A percentile compares a stretch with the other conserved stretches of the same genome.
Conservation (phyloP, 2,888 invertebrate genomes). For the Diarsia mendica region DNA sequence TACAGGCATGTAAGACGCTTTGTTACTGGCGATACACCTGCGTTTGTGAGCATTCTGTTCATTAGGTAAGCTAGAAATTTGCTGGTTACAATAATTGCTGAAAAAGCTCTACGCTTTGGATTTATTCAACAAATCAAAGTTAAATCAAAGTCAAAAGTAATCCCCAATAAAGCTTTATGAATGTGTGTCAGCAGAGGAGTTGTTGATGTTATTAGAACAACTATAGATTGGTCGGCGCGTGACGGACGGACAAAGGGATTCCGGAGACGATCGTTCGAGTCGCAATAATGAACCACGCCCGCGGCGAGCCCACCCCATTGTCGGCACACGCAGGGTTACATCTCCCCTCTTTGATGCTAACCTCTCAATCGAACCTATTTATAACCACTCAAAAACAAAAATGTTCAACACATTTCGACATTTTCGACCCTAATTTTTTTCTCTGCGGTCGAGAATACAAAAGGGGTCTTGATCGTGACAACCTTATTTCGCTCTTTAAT, state of each 20-base stretch:
- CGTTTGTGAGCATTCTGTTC: neutral
- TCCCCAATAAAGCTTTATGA: conserved; percentile 1
- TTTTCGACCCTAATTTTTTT: conserved; percentile 45
- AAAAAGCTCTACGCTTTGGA: neutral
- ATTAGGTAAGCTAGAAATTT: too few relatives aligned
- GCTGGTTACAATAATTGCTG: neutral
- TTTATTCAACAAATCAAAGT: neutral
- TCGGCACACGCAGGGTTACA: conserved; percentile 71
- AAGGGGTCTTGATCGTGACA: conserved; percentile 73
- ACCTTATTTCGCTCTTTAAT: conserved; percentile 77
- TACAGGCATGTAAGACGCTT: neutral
- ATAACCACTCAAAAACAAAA: conserved; percentile 64
- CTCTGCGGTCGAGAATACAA: conserved; percentile 58
- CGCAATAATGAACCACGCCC: conserved; percentile 80
- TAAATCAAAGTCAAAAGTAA: neutral
- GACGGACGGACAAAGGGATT: conserved; percentile 82
- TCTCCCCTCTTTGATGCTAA: conserved; percentile 73
- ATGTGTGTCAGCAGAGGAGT: conserved; percentile 33
- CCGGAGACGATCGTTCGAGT: conserved; percentile 75
- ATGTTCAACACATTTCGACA: conserved; percentile 41
- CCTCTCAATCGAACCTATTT: conserved; percentile 76
- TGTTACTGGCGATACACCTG: neutral
- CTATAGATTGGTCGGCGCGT: conserved; percentile 77
- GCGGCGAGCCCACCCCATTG: conserved; percentile 71
- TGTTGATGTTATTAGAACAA: conserved; percentile 74